Base-by-base conservation (phyloP, 2,797 vertebrate species). In the Distichodus sexfasciatus region DNA sequence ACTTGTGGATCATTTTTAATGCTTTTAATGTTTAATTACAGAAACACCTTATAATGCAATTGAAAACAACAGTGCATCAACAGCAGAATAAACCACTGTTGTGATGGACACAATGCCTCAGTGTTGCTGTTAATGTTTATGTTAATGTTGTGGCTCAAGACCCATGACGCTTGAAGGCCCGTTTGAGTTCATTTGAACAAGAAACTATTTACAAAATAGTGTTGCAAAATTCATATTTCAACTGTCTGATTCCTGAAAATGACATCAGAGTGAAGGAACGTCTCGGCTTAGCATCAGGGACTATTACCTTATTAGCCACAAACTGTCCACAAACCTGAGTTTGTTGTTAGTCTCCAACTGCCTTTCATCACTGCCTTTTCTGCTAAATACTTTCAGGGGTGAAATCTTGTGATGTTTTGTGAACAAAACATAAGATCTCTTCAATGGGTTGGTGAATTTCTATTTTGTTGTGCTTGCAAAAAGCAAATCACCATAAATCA, bases 271-370 rank as follows among this genome's bases (percentile, higher is more conserved):
- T 6, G 28, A 15, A 40, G 60, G 60, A 55, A 71, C 57, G 48
- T 44, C 41, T 41, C 6, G 14, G 23, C 33, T 2, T 12, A 48
- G 53, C 41, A 15, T 55, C 21, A 64, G 38, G 63, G 21, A 59
- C 63, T 63, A 50, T 58, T 64, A 58, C 48, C 61, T 51, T 6
- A 71, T 38, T 58, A 19, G 43, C 29, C 47, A 53, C 23, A 26
- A 53, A 26, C 43, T 58, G 19, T 38, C 40, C 29, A 33, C 1
- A 54, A n/a, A 7, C 53, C 33, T 26, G 8, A 8, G 31, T 15
- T 36, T 53, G 17, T 53, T 47, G 53, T 60, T 60, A 71, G 40
- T 28, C 40, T 28, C 41, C 23, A 29, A 67, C 33, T 51, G 19
- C 46, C 31, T 6, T 41, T 31, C 40, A 43, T 41, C 9, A 28